These are phyloP conservation scores for Pogonocherus hispidulus DNA, from an alignment of 2,888 invertebrate species.

Conservation along the genomic window DNA sequence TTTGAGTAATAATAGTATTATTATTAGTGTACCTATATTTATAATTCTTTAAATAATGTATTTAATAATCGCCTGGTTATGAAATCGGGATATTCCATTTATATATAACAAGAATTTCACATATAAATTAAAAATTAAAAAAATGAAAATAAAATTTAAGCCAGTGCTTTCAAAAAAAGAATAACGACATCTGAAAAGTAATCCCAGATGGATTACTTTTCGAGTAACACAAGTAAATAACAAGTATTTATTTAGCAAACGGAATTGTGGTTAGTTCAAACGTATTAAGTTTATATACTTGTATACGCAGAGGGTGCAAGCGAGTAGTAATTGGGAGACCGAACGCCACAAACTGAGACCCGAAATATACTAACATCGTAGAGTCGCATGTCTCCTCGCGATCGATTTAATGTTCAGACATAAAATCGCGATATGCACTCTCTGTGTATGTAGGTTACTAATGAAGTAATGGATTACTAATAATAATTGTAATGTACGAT, in stretches of 20 bases:
- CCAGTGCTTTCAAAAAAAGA: slow-evolving; percentile 28
- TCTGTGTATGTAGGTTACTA: slow-evolving; percentile 24
- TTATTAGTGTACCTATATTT: slow-evolving; percentile 5
- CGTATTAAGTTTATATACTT: slow-evolving; percentile 31
- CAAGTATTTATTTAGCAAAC: slow-evolving; percentile 26
- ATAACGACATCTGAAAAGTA: slow-evolving; percentile 21
- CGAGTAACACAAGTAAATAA: slow-evolving; percentile 9
- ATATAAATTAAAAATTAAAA: no score
- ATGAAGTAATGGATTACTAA: no score
- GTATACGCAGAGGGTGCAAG: slow-evolving; percentile 53
- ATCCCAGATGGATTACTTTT: no score
- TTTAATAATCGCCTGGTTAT: slow-evolving; percentile 17
- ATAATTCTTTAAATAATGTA: slow-evolving; percentile 13
- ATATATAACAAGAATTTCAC: slow-evolving; percentile 33
- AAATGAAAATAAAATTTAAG: slow-evolving; percentile 32
- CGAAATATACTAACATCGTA: slow-evolving; percentile 44
- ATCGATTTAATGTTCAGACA: slow-evolving; percentile 61
- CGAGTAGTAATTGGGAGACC: slow-evolving; percentile 58
- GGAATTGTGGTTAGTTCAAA: slow-evolving; percentile 29
- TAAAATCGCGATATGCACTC: slow-evolving; percentile 56
- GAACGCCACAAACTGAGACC: slow-evolving; percentile 61
- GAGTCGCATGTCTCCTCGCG: slow-evolving; percentile 51
- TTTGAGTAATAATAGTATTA: not conserved
- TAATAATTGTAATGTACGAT: no score
- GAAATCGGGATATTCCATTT: slow-evolving; percentile 17